These are phyloP conservation scores for Ornithorhynchus anatinus DNA, from an alignment of 2,113 vertebrate genomes.

Conservation along the genomic window DNA sequence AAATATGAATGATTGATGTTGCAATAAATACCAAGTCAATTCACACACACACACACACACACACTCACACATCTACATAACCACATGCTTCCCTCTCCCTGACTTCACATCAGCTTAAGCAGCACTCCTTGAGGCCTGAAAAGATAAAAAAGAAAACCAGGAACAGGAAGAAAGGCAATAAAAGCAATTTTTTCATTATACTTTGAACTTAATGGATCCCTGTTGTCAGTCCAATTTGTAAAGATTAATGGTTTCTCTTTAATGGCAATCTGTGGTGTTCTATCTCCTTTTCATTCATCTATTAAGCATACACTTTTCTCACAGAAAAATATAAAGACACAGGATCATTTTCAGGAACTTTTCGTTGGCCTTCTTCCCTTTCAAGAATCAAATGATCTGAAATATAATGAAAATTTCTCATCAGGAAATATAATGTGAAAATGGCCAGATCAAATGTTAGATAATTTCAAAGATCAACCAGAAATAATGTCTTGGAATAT, in stretches of 20 bases:
- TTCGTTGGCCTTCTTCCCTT: constrained; percentile 21
- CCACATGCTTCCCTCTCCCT: too few species aligned
- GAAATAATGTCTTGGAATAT: not conserved
- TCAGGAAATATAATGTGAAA: constrained; percentile 12
- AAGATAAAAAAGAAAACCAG: constrained; percentile 41
- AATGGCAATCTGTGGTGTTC: constrained; percentile 32
- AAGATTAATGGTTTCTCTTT: constrained; percentile 67
- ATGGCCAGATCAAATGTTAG: constrained; percentile 2
- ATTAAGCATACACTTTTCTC: constrained; percentile 21
- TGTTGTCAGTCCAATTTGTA: constrained; percentile 68
- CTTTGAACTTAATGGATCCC: constrained; percentile 58
- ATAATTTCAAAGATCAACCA: constrained; percentile 29
- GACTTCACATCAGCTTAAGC: constrained; percentile 54
- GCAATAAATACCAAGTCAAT: too few species aligned
- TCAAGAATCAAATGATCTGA: constrained; percentile 53
- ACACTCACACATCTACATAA: too few species aligned
- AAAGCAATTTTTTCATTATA: constrained; percentile 60
- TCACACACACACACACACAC: too few species aligned
- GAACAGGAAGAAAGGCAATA: constrained; percentile 40
- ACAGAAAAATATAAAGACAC: constrained; percentile 41
- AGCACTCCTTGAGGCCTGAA: constrained; percentile 21
- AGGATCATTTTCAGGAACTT: constrained; percentile 44
- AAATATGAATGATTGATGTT: too few species aligned
- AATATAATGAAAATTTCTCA: constrained; percentile 48
- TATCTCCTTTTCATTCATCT: constrained; percentile 59